Conservation (phyloP, 1,140 invertebrate genomes). For the Plutomurus gul region DNA sequence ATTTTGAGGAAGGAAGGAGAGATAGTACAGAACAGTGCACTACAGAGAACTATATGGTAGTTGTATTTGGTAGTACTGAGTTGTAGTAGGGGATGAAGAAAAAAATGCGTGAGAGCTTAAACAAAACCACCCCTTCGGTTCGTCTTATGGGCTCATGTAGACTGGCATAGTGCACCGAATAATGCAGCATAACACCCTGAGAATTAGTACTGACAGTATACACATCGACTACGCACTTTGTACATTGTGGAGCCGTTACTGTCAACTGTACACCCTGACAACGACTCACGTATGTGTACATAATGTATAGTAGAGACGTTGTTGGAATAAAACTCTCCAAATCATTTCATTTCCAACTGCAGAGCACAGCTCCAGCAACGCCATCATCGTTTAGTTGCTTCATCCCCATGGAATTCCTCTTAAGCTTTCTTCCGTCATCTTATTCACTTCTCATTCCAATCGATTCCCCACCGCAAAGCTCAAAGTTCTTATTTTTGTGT, state of each 20-base stretch:
- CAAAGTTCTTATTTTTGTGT: not conserved
- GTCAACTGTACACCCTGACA: not conserved
- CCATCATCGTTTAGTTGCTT: not conserved
- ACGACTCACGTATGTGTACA: no score
- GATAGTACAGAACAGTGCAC: not conserved
- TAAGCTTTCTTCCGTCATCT: not conserved
- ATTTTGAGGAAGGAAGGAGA: slow-evolving; percentile 1
- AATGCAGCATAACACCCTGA: not conserved
- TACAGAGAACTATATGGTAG: not conserved
- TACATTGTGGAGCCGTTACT: no score
- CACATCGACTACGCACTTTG: no score
- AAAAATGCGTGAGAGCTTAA: slow-evolving; percentile 24
- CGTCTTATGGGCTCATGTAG: slow-evolving; percentile 9
- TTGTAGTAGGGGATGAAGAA: not conserved
- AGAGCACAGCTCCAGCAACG: not conserved
- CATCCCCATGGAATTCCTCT: not conserved
- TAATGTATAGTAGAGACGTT: no score
- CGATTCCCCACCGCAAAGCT: not conserved
- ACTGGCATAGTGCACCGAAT: not conserved
- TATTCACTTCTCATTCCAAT: not conserved
- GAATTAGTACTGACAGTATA: no score
- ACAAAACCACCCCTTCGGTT: slow-evolving; percentile 25
- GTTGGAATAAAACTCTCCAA: no score
- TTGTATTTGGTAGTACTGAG: not conserved
- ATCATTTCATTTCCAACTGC: not conserved